Evolutionary conservation across 1,140 invertebrate species (phyloP).

Genomic region (Pristionchus pacificus): DNA sequence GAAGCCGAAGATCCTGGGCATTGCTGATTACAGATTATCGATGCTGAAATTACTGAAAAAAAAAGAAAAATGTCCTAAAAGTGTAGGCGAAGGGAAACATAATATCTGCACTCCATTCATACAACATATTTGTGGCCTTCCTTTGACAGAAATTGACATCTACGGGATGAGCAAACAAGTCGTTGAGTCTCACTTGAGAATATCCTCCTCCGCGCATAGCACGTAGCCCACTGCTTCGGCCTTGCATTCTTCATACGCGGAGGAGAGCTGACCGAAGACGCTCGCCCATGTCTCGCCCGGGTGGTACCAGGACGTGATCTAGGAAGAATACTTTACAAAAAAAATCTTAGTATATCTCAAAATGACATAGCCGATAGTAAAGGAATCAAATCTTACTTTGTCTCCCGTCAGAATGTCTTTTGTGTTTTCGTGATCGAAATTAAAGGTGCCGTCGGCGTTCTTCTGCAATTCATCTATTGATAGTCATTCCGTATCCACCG

Average conservation of each 20-base stretch:
- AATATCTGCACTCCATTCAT: too few species aligned
- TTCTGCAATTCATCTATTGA: too few species aligned
- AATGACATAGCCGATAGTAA: not conserved
- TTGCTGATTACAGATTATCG: too few species aligned
- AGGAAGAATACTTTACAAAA: too few species aligned
- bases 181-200: constrained; percentile 69
- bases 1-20: constrained; percentile 76
- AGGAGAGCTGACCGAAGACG: constrained; percentile 78
- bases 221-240: constrained; percentile 89
- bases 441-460: constrained; percentile 71
- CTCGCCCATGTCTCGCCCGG: constrained; percentile 84
- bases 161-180: too few species aligned
- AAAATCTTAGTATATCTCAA: too few species aligned
- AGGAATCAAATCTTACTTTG: constrained; percentile 56
- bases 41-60: too few species aligned
- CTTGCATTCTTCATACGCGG: constrained; percentile 87
- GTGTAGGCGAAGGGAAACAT: too few species aligned
- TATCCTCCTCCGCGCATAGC: constrained; percentile 72
- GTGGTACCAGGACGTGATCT: constrained; percentile 66
- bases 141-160: too few species aligned
- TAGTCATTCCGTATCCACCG: too few species aligned
- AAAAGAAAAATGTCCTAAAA: too few species aligned
- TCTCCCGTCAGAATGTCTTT: constrained; percentile 72
- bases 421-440: constrained; percentile 74
- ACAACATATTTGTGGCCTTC: too few species aligned